Evolutionary conservation across 2,888 invertebrate genomes (phyloP).

Genomic region (Trilocha varians): DNA sequence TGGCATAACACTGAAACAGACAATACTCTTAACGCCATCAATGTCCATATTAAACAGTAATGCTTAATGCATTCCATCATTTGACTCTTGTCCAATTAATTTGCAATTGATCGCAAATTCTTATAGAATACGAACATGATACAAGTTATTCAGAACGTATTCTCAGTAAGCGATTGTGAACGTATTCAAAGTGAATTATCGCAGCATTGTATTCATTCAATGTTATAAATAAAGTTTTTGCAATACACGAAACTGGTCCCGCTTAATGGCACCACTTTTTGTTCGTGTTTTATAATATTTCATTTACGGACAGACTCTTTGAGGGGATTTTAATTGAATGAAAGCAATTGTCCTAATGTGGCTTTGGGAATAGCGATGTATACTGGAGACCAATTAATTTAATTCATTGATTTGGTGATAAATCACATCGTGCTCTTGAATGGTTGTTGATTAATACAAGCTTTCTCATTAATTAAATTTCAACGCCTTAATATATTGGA

Average conservation of each 20-base stretch:
- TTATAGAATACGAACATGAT: too few species aligned
- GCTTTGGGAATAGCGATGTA: conserved; percentile 18
- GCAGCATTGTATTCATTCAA: background rate
- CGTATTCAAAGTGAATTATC: background rate
- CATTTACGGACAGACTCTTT: conserved; percentile 17
- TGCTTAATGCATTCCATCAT: too few species aligned
- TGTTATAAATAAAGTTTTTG: conserved; percentile 3
- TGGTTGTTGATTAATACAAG: too few species aligned
- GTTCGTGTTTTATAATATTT: conserved; percentile 9
- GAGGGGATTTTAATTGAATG: conserved; percentile 22
- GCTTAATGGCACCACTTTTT: conserved; percentile 5
- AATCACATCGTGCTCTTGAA: background rate
- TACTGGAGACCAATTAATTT: conserved; percentile 20
- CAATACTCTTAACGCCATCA: too few species aligned
- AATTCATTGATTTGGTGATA: conserved; percentile 5
- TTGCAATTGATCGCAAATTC: too few species aligned
- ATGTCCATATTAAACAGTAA: too few species aligned
- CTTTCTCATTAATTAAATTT: too few species aligned
- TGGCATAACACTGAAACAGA: too few species aligned
- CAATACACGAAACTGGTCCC: conserved; percentile 7
- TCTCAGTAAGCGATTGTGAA: background rate
- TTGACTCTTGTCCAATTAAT: too few species aligned
- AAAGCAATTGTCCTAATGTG: conserved; percentile 19
- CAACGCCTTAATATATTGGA: too few species aligned
- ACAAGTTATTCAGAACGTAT: too few species aligned